These are phyloP conservation scores for Meliscaeva auricollis DNA, from an alignment of 2,888 invertebrate species.

Conservation along the genomic window DNA sequence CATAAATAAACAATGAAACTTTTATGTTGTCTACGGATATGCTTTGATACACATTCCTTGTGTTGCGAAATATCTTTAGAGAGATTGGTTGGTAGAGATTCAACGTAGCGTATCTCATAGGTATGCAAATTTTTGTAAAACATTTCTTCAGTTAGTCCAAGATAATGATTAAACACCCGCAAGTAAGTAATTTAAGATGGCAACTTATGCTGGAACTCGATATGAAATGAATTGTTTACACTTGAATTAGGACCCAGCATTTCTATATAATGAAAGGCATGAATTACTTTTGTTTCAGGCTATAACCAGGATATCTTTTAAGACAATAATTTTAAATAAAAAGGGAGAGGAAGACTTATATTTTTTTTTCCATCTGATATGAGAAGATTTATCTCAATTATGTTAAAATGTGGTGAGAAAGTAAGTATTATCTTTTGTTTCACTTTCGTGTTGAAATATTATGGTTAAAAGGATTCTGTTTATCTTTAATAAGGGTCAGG, in stretches of 20 bases:
- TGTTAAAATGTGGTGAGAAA: not conserved
- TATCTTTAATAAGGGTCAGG: constrained; percentile 1
- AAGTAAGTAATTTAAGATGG: constrained; percentile 49
- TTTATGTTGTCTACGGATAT: constrained; percentile 26
- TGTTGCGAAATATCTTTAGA: not conserved
- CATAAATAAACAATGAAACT: constrained; percentile 55
- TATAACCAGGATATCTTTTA: not conserved
- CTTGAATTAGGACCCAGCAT: constrained; percentile 52
- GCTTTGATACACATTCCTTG: constrained; percentile 18
- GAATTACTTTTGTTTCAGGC: constrained; percentile 22
- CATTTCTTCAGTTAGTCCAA: constrained; percentile 23
- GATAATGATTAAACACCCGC: constrained; percentile 50
- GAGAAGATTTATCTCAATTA: not conserved
- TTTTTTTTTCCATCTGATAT: not conserved
- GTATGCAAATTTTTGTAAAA: constrained; percentile 45
- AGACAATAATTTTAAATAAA: not conserved
- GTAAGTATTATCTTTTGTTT: not conserved
- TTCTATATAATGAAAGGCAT: constrained; percentile 6
- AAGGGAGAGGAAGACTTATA: not conserved
- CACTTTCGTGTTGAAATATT: not conserved
- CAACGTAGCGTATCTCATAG: not conserved
- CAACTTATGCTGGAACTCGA: constrained; percentile 9
- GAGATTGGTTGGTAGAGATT: not conserved
- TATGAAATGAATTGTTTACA: constrained; percentile 51
- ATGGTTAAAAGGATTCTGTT: not conserved